These are phyloP conservation scores for Andricus curvator DNA, from an alignment of 2,888 invertebrate species.

Conservation along the genomic window DNA sequence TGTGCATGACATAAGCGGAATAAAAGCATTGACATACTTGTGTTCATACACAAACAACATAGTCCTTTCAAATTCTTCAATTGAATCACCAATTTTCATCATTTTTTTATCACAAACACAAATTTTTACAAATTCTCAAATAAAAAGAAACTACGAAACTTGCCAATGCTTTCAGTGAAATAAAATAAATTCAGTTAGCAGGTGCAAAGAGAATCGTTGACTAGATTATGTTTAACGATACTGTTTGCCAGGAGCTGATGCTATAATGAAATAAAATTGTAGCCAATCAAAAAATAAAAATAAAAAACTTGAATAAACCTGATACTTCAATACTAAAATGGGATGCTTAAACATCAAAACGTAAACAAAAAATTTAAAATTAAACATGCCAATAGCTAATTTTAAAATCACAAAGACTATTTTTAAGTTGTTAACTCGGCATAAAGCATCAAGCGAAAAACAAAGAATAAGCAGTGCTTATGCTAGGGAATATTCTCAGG, in stretches of 20 bases:
- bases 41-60: conserved; percentile 59
- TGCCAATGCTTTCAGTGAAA: conserved; percentile 10
- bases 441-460: conserved; percentile 17
- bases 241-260: background rate
- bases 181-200: background rate
- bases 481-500: background rate
- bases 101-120: background rate
- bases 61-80: conserved; percentile 46
- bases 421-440: background rate
- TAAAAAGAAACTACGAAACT: background rate
- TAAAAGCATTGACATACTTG: conserved; percentile 49
- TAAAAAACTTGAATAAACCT: background rate
- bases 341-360: background rate
- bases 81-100: background rate
- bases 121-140: conserved; percentile 28
- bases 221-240: background rate
- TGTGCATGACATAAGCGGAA: conserved; percentile 69
- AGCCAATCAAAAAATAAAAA: background rate
- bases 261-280: background rate
- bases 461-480: conserved; percentile 12
- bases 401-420: background rate
- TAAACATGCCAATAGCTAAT: background rate
- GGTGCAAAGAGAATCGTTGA: background rate
- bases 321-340: background rate
- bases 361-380: background rate